These are phyloP conservation scores for Cheilosia vulpina DNA, from an alignment of 2,888 invertebrate genomes.

Conservation along the genomic window DNA sequence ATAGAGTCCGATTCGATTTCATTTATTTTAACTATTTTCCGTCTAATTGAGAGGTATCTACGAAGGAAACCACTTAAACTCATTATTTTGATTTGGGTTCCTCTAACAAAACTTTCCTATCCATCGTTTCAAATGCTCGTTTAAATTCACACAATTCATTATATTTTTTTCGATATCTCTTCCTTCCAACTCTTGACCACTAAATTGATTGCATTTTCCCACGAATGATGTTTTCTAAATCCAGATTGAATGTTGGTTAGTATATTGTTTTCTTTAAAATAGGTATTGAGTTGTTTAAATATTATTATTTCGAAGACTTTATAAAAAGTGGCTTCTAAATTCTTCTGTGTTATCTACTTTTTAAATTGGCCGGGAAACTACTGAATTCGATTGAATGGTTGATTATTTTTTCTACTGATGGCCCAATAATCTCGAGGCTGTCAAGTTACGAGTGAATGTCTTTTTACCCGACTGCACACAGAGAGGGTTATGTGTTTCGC, in stretches of 20 bases:
- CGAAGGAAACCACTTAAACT: not conserved
- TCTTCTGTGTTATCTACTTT: too few species aligned
- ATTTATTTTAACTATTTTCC: not conserved
- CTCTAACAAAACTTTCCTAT: not conserved
- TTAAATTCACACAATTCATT: not conserved
- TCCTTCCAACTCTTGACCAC: not conserved
- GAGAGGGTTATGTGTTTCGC: too few species aligned
- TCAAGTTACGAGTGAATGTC: too few species aligned
- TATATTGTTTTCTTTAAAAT: too few species aligned
- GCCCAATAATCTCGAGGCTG: too few species aligned
- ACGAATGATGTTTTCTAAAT: constrained; percentile 7
- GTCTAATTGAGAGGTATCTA: not conserved
- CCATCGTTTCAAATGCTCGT: not conserved
- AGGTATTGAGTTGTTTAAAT: too few species aligned
- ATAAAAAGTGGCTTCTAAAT: too few species aligned
- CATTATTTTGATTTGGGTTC: not conserved
- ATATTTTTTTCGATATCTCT: not conserved
- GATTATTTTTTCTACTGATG: too few species aligned
- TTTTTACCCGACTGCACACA: too few species aligned
- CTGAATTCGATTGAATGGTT: too few species aligned
- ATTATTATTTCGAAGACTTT: too few species aligned
- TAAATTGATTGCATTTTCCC: not conserved
- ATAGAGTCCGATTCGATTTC: not conserved
- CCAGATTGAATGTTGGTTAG: not conserved
- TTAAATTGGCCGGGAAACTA: too few species aligned